These are phyloP conservation scores for Caenorhabditis sinica DNA, from an alignment of 2,888 invertebrate species.

Conservation along the genomic window DNA sequence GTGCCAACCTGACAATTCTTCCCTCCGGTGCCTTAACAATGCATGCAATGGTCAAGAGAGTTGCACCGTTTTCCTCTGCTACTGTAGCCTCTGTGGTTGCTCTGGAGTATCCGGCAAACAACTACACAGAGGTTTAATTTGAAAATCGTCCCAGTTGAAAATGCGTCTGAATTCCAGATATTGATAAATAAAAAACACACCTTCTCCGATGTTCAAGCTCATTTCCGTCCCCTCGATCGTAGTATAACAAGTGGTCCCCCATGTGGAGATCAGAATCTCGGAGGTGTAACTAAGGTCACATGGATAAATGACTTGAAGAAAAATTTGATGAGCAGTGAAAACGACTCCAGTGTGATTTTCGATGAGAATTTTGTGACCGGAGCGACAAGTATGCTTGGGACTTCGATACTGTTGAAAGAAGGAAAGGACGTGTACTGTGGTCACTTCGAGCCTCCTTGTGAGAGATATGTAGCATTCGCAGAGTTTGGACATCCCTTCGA, in stretches of 20 bases:
- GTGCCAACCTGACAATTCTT: slow-evolving; percentile 73
- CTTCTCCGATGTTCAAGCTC: slow-evolving; percentile 66
- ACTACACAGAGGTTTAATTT: slow-evolving; percentile 73
- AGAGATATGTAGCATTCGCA: slow-evolving; percentile 67
- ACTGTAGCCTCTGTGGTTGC: slow-evolving; percentile 75
- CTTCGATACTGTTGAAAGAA: slow-evolving; percentile 59
- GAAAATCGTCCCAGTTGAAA: background rate
- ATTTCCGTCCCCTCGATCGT: slow-evolving; percentile 71
- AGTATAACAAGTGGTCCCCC: slow-evolving; percentile 73
- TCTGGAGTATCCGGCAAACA: slow-evolving; percentile 76
- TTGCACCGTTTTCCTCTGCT: slow-evolving; percentile 64
- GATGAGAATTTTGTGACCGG: slow-evolving; percentile 70
- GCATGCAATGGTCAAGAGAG: slow-evolving; percentile 68
- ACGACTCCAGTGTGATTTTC: slow-evolving; percentile 71
- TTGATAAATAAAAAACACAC: slow-evolving; percentile 72
- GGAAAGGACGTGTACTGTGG: slow-evolving; percentile 73
- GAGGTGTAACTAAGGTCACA: slow-evolving; percentile 61
- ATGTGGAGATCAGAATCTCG: slow-evolving; percentile 75
- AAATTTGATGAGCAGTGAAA: slow-evolving; percentile 61
- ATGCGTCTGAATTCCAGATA: slow-evolving; percentile 57
- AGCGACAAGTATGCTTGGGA: slow-evolving; percentile 61
- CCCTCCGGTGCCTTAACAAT: slow-evolving; percentile 73
- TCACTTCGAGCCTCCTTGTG: slow-evolving; percentile 67
- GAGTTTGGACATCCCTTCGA: slow-evolving; percentile 67
- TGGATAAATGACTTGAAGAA: slow-evolving; percentile 64